Base-by-base conservation (phyloP, 2,888 invertebrate genomes). In the Labia minor region DNA sequence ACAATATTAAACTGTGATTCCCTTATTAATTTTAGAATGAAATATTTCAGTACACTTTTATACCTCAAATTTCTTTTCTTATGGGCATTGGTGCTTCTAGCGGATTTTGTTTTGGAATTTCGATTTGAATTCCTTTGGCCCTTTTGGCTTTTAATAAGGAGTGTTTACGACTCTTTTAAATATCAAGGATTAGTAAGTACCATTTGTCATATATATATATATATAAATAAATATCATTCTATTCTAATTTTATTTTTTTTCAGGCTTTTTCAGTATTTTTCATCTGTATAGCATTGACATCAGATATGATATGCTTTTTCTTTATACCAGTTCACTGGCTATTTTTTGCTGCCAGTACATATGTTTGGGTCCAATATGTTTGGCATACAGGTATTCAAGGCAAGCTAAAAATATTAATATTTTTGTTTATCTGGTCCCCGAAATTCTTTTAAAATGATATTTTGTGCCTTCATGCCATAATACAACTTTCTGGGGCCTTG, bases 71-170 rank as follows among this genome's bases (percentile, higher is more conserved):
- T 96, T 83, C 85, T 96, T 76, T 83, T 94, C 81, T 85, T 96
- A 80, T 97, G 96, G 96, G 90, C 89, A 73, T 85, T 93, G 79
- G 92, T 97, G 74, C 89, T 96, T 78, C 82, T 94, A 80, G 94
- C 93, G 72, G 96, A 97, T 81, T 95, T 95, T 81, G 89, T 96
- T 82, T 82, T 96, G 81, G 97, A 97, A 82, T 96, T 98, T 83
- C 90, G 98, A 75, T 95, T 98, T 83, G 98, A 98, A 84, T 95
- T 96, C 82, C 85, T 98, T 77, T 98, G 96, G 95, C 97, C 98
- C 66, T 94, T 97, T 81, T 97, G 96, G 92, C 86, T 98, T 75
- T 86, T 98, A 75, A 82, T 96, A 73, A 86, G 95, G 80, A 94
- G 94, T 78, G 90, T 96, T 74, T 93, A 95, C 80, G 96, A 97